A percentile compares a stretch with the other conserved stretches of the same genome.
These are phyloP conservation scores for Drosophila borealis DNA, from an alignment of 2,888 invertebrate species.

Conservation along the genomic window DNA sequence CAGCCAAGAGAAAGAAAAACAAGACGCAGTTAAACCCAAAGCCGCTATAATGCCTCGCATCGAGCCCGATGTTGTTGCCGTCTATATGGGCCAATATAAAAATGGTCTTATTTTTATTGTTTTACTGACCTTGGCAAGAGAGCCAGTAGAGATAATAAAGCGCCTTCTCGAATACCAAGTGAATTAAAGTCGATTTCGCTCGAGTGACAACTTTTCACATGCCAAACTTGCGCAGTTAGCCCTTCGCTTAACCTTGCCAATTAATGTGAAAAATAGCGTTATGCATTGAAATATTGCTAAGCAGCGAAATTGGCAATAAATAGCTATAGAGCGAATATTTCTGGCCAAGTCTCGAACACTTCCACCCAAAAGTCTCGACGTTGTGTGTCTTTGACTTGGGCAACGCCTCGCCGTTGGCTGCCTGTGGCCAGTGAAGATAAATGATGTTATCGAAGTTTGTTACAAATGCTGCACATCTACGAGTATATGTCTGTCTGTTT, in stretches of 20 bases:
- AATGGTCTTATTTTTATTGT: constrained; percentile 54
- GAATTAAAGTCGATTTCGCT: constrained; percentile 42
- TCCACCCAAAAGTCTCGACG: constrained; percentile 11
- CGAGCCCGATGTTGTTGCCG: constrained; percentile 8
- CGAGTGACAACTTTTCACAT: constrained; percentile 57
- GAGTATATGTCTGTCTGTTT: background rate
- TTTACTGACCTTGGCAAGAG: constrained; percentile 64
- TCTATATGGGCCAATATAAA: constrained; percentile 43
- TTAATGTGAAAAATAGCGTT: constrained; percentile 72
- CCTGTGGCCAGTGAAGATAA: constrained; percentile 61
- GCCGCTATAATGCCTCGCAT: constrained; percentile 30
- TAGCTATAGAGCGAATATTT: constrained; percentile 58
- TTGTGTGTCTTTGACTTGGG: constrained; percentile 32
- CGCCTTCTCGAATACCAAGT: constrained; percentile 47
- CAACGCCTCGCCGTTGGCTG: constrained; percentile 33
- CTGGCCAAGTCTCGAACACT: background rate
- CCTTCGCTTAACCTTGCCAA: constrained; percentile 73
- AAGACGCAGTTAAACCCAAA: constrained; percentile 20
- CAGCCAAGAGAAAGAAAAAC: constrained; percentile 44
- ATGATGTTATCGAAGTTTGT: constrained; percentile 67
- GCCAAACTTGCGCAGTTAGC: constrained; percentile 28
- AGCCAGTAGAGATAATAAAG: constrained; percentile 32
- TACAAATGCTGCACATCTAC: constrained; percentile 17
- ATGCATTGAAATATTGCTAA: constrained; percentile 36
- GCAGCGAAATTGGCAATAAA: constrained; percentile 65